A percentile compares a stretch with the other conserved stretches of the same genome.
Conservation (phyloP, 1,140 invertebrate genomes). For the Sesamia nonagrioides region DNA sequence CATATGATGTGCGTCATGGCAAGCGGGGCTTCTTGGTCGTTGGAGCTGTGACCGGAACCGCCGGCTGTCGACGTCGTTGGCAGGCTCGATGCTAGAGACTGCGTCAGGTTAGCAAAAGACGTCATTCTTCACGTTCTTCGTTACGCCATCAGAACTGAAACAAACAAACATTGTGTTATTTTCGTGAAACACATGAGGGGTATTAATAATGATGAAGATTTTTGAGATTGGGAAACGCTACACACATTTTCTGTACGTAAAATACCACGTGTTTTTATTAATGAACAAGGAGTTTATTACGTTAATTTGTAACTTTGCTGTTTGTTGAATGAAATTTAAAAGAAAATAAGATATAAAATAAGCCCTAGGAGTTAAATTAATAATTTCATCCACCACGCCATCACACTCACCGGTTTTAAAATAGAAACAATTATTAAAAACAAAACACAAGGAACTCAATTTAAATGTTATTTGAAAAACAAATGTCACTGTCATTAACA, state of each 20-base stretch:
- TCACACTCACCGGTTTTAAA: no score
- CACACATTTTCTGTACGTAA: not conserved
- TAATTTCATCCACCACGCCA: no score
- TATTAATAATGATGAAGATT: conserved; percentile 22
- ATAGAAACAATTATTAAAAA: not conserved
- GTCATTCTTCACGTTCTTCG: conserved; percentile 68
- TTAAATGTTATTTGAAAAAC: not conserved
- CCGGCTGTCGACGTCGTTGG: conserved; percentile 71
- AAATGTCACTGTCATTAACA: not conserved
- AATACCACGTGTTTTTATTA: conserved; percentile 22
- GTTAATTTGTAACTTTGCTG: not conserved
- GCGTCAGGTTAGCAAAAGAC: conserved; percentile 78
- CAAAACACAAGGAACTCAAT: not conserved
- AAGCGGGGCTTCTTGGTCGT: conserved; percentile 71
- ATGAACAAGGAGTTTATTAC: not conserved
- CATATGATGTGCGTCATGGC: conserved; percentile 82
- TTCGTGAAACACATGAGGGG: conserved; percentile 33
- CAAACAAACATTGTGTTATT: conserved; percentile 57
- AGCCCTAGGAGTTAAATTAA: not conserved
- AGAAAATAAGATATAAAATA: not conserved
- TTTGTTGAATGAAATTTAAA: no score
- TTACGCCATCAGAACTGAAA: conserved; percentile 78
- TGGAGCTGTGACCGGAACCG: conserved; percentile 59
- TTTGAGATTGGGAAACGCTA: not conserved
- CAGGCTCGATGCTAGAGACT: conserved; percentile 73